Evolutionary conservation across 2,113 vertebrate genomes (phyloP), one percentile per base, ranked within the genome.

Genomic region (Anas platyrhynchos): DNA sequence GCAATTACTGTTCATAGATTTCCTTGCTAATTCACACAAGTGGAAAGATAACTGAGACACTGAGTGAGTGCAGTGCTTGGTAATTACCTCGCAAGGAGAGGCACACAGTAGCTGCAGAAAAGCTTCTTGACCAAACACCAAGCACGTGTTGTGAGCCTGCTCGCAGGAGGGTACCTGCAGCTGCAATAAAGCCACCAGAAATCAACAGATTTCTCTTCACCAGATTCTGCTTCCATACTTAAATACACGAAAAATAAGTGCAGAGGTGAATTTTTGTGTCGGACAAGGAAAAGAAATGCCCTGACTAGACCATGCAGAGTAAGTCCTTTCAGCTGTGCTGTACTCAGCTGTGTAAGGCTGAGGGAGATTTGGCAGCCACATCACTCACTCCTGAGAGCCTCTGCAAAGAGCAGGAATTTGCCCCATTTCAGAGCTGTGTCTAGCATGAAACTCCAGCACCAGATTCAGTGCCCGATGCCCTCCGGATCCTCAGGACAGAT

Each of bases 151-250:
- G 7, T 17, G 58, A 86, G 41, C 7, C 29, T 12, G 14, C 16
- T 16, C 38, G 8, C 44, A 14, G 32, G 9, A n/a, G 16, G 5
- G 9, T 3, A 16, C 65, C 61, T 21, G 1, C 54, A 7, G 34
- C 66, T 52, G 55, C 41, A 15, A 3, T 48, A 16, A 65, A 54
- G 34, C n/a, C 54, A 17, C 22, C 31, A 16, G 13, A 72, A 48
- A 48, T 5, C 7, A 0, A 14, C 25, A 23, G 27, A 4, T 11
- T 32, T 52, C 62, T 3, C 6, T 7, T 32, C 44, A 0, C 43
- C 3, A 1, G 3, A 2, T 6, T 6, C 76, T 15, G 12, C 21
- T 27, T 41, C 36, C 46, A 10, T 14, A 31, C 34, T 26, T 32
- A 17, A 41, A 41, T 32, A 50, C 7, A 52, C 25, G 12, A n/a